Conservation (phyloP, 2,797 vertebrate genomes). For the Lepilemur ruficaudatus region DNA sequence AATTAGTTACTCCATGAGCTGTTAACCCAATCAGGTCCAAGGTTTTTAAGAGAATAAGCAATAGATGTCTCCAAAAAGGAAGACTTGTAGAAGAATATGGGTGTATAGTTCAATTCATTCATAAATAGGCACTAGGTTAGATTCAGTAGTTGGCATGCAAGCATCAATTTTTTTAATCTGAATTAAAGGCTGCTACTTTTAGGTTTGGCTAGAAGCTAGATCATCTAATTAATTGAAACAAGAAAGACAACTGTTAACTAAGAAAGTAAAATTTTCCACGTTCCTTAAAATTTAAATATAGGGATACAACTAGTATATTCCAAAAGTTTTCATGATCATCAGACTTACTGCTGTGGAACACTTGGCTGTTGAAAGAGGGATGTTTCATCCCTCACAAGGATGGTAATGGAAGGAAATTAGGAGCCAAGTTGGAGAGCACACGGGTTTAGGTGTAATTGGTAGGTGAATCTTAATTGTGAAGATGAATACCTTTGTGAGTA, state of each 20-base stretch:
- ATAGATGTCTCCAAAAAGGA: neutral
- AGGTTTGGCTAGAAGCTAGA: neutral
- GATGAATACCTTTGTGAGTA: neutral
- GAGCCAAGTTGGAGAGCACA: neutral
- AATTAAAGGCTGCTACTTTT: neutral
- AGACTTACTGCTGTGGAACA: neutral
- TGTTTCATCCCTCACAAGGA: neutral
- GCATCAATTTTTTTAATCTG: neutral
- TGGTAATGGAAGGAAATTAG: slow-evolving; percentile 2
- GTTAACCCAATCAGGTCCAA: neutral
- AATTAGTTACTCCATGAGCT: slow-evolving; percentile 32
- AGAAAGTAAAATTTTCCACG: neutral
- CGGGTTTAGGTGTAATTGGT: neutral
- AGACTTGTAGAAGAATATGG: neutral
- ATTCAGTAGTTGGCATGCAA: neutral
- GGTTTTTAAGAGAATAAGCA: slow-evolving; percentile 17
- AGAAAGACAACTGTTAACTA: slow-evolving; percentile 18
- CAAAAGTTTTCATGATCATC: neutral
- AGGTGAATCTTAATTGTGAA: slow-evolving; percentile 15
- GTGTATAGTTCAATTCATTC: neutral
- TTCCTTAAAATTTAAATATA: slow-evolving; percentile 35
- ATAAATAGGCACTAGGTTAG: neutral
- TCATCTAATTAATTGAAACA: slow-evolving; percentile 28
- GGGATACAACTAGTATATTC: neutral
- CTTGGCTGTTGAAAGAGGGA: neutral